Evolutionary conservation across 2,797 vertebrate genomes (phyloP), one percentile per base, ranked within the genome.

Genomic region (Microctenopoma stevenorrisi): DNA sequence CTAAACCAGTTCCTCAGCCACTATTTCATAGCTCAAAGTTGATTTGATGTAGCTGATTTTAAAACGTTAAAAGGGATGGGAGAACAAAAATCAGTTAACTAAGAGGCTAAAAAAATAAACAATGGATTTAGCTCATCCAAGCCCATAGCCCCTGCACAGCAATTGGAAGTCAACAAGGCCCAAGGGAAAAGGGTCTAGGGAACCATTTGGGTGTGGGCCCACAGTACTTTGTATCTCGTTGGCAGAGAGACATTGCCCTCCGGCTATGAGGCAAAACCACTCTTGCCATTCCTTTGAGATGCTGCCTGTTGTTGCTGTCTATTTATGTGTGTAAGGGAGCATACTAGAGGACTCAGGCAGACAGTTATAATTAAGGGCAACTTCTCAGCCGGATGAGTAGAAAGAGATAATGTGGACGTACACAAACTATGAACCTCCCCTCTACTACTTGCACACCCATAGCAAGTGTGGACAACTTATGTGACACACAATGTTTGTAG

Each of bases 291-390:
- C 76, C 78, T 85, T 68, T 80, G 86, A 89, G 85, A 86, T 74
- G 74, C 69, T 83, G 84, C 79, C 76, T 83, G 82, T 86, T 81
- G 79, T 80, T 88, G 81, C 81, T 72, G 76, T 83, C 79, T 79
- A 61, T 88, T 86, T 82, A 80, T 88, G 82, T 86, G 81, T 72
- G 70, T 67, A 80, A 76, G 81, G 40, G 75, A 87, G 84, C 76
- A 68, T 76, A 77, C 76, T 81, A 74, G 82, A 33, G 88, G 82
- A 91, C 82, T 90, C 84, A 85, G 79, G 75, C 83, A 90, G 87
- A 85, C 89, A 89, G 82, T 84, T 76, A 77, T 89, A 89, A 90
- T 91, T 89, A 89, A 88, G 81, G 83, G 75, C 81, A 82, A 82
- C 80, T 85, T 88, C 78, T 83, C 86, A 83, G 80, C 77, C 77